phyloP scores from a whole-genome alignment of 1,140 invertebrate species.

The Olivierus martensii region DNA sequence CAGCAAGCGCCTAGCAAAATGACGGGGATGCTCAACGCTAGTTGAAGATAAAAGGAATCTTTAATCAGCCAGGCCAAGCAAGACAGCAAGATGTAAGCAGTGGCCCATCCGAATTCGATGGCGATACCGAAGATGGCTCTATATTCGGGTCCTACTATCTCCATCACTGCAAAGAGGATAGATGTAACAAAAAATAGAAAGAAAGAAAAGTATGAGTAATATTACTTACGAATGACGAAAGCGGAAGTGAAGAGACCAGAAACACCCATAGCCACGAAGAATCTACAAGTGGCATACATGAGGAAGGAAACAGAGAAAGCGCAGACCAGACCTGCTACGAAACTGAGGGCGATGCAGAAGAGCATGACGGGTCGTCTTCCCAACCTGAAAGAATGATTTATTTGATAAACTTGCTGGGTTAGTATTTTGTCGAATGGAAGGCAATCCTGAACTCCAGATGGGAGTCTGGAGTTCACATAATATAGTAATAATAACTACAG shows the following conservation, averaged over 20 bases:
- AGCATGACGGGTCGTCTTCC: constrained; percentile 7
- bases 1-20: neutral
- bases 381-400: constrained; percentile 1
- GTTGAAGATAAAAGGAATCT: constrained; percentile 57
- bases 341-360: neutral
- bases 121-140: constrained; percentile 57
- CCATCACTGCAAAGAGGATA: constrained; percentile 50
- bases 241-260: constrained; percentile 3
- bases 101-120: constrained; percentile 60
- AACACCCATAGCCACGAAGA: constrained; percentile 9
- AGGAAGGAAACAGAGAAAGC: constrained; percentile 7
- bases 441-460: too few relatives aligned
- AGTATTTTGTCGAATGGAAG: too few relatives aligned
- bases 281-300: constrained; percentile 8
- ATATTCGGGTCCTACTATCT: constrained; percentile 65
- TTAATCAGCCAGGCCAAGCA: constrained; percentile 52
- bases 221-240: constrained; percentile 12
- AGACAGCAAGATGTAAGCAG: constrained; percentile 55
- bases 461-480: too few relatives aligned
- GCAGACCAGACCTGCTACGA: constrained; percentile 4
- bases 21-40: constrained; percentile 42
- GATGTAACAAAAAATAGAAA: too few relatives aligned
- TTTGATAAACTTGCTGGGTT: too few relatives aligned
- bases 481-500: too few relatives aligned
- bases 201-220: too few relatives aligned